phyloP scores from a whole-genome alignment of 2,797 vertebrate species.

The Pyrocephalus nanus region DNA sequence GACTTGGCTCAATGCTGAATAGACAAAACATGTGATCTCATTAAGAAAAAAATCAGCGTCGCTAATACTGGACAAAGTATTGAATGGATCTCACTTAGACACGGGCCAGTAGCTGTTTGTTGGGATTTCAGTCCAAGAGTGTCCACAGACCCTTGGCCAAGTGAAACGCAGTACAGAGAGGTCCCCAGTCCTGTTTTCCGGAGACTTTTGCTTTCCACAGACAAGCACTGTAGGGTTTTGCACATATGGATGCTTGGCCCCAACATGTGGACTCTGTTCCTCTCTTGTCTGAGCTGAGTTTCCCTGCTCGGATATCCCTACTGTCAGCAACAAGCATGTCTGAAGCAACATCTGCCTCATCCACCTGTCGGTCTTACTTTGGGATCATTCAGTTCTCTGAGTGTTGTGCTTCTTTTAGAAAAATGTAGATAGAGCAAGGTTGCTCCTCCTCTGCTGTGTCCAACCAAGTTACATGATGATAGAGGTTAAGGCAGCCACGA shows the following conservation, averaged over 20 bases:
- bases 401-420: neutral
- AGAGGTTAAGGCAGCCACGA: neutral
- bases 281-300: neutral
- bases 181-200: neutral
- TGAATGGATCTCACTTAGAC: neutral
- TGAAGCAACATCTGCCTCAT: neutral
- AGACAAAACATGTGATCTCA: neutral
- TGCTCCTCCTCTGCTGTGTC: neutral
- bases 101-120: neutral
- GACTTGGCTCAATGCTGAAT: neutral
- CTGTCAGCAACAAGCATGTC: neutral
- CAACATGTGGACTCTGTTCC: accelerated
- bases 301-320: neutral
- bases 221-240: neutral
- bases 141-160: neutral
- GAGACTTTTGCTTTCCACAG: neutral
- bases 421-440: neutral
- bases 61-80: neutral
- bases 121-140: neutral
- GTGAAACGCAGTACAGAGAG: neutral
- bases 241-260: neutral
- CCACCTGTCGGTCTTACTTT: neutral
- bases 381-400: neutral
- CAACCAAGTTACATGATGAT: accelerated
- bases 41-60: neutral